phyloP scores from a whole-genome alignment of 2,797 vertebrate genomes.

The Okamejei kenojei region DNA sequence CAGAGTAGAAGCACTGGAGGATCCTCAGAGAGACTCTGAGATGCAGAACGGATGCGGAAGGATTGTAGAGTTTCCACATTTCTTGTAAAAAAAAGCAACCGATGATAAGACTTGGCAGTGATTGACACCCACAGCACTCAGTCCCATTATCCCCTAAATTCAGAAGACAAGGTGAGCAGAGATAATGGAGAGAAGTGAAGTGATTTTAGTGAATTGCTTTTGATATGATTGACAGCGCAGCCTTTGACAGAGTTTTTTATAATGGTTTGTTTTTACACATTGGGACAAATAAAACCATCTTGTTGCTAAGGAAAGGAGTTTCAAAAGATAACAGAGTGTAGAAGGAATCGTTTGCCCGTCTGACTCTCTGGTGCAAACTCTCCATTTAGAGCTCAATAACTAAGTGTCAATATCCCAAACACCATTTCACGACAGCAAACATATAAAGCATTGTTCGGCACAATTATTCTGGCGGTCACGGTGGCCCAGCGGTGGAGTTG shows the following conservation, averaged over 20 bases:
- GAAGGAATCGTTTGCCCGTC: not conserved
- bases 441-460: too few relatives aligned
- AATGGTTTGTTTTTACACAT: not conserved
- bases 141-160: not conserved
- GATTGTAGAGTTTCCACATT: too few relatives aligned
- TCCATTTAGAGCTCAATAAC: not conserved
- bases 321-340: not conserved
- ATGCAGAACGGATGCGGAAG: too few relatives aligned
- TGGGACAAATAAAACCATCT: not conserved
- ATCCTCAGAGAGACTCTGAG: too few relatives aligned
- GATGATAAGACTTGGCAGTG: too few relatives aligned
- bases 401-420: too few relatives aligned
- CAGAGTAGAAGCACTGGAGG: too few relatives aligned
- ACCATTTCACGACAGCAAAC: too few relatives aligned
- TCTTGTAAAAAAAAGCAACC: too few relatives aligned
- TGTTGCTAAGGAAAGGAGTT: not conserved
- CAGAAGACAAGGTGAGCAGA: not conserved
- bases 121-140: not conserved
- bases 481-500: too few relatives aligned
- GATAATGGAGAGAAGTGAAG: not conserved
- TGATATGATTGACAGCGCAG: not conserved
- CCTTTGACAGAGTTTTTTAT: not conserved
- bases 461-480: too few relatives aligned
- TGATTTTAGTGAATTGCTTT: not conserved
- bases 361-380: not conserved